A percentile compares a stretch with the other conserved stretches of the same genome.
Evolutionary conservation across 2,888 invertebrate species (phyloP).

Genomic region (Merodon equestris): DNA sequence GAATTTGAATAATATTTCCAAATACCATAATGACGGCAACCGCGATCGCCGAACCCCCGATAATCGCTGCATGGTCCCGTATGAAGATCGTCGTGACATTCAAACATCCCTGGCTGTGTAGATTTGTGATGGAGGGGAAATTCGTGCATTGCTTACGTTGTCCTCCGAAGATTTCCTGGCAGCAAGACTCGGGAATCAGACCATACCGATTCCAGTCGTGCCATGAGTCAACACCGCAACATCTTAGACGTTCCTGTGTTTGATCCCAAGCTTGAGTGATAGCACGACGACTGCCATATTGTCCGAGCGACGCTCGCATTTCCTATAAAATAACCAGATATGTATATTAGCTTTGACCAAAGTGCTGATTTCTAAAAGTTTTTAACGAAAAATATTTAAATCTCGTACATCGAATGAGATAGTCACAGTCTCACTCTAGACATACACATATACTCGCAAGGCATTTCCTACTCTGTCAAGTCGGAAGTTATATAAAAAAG

Average conservation of each 20-base stretch:
- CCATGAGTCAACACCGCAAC: slow-evolving; percentile 89
- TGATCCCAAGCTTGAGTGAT: slow-evolving; percentile 92
- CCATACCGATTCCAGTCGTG: slow-evolving; percentile 88
- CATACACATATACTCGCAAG: no score
- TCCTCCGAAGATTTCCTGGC: slow-evolving; percentile 82
- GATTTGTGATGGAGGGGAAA: slow-evolving; percentile 76
- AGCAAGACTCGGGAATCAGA: slow-evolving; percentile 88
- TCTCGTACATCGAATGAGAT: no score
- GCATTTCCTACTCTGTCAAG: no score
- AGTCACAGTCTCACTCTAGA: no score
- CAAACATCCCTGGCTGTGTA: slow-evolving; percentile 87
- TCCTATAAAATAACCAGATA: slow-evolving; percentile 77
- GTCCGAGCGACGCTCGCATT: slow-evolving; percentile 87
- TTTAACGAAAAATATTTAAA: no score
- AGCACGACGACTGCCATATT: slow-evolving; percentile 85
- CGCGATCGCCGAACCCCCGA: slow-evolving; percentile 89
- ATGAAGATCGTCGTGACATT: slow-evolving; percentile 85
- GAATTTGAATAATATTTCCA: slow-evolving; percentile 66
- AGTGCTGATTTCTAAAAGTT: no score
- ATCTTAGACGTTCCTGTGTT: slow-evolving; percentile 90
- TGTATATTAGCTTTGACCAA: no score
- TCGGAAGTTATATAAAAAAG: no score
- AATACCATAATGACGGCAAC: slow-evolving; percentile 92
- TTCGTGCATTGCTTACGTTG: slow-evolving; percentile 77
- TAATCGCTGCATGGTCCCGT: slow-evolving; percentile 87